Percentiles rank a stretch among this genome's conserved stretches.
Evolutionary conservation across 2,797 vertebrate genomes (phyloP).

Genomic region (Mergus octosetaceus): DNA sequence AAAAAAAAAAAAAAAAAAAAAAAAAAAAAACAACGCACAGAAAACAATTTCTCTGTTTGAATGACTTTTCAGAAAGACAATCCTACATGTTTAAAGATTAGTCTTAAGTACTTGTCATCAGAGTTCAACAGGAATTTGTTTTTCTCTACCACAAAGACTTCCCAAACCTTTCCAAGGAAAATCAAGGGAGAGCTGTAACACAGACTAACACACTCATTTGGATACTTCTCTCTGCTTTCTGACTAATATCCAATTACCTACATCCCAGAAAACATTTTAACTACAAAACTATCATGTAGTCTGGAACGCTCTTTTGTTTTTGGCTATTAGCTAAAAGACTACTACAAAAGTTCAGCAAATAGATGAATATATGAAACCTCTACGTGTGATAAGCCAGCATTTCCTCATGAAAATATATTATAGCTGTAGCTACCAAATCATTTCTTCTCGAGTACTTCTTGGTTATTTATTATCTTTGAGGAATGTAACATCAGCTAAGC

Average conservation of each 20-base stretch:
- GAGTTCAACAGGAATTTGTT: not conserved
- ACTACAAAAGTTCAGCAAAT: not conserved
- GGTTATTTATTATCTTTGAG: not conserved
- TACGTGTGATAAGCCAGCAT: not conserved
- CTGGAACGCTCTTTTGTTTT: not conserved
- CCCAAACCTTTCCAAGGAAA: not conserved
- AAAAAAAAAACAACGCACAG: not conserved
- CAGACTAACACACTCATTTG: not conserved
- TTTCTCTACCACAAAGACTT: not conserved
- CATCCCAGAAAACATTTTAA: not conserved
- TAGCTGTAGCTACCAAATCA: not conserved
- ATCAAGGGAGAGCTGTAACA: not conserved
- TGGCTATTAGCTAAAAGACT: not conserved
- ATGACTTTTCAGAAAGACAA: not conserved
- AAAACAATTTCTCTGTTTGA: not conserved
- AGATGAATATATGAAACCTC: not conserved
- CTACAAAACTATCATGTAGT: fast-evolving
- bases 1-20: too few relatives aligned
- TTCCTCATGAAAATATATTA: not conserved
- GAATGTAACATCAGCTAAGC: not conserved
- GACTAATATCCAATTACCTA: not conserved
- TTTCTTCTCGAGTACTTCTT: not conserved
- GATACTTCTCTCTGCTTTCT: not conserved
- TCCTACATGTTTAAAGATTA: not conserved
- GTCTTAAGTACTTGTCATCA: not conserved